A percentile compares a stretch with the other conserved stretches of the same genome.
phyloP scores from a whole-genome alignment of 1,140 invertebrate species.

The Apolygus lucorum region DNA sequence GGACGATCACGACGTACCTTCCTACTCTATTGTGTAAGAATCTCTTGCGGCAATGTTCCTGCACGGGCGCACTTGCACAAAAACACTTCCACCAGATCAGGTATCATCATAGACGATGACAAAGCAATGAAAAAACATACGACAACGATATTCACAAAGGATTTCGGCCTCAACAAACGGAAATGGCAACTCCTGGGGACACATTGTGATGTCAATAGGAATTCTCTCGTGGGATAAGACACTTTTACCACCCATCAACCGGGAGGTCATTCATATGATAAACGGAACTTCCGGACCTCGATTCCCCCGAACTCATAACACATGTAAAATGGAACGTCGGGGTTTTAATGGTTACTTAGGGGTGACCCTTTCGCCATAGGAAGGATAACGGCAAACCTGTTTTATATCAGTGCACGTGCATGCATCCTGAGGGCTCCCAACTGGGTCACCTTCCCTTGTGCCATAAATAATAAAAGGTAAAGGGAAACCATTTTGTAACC shows the following conservation, averaged over 20 bases:
- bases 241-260: not conserved
- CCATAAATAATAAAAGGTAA: not conserved
- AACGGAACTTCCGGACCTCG: not conserved
- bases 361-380: not conserved
- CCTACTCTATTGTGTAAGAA: too few relatives aligned
- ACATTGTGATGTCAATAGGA: too few relatives aligned
- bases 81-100: too few relatives aligned
- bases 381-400: not conserved
- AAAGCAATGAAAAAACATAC: not conserved
- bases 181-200: too few relatives aligned
- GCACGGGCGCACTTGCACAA: too few relatives aligned
- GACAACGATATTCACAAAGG: not conserved
- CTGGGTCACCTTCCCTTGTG: not conserved
- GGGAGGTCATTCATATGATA: not conserved
- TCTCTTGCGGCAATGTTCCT: too few relatives aligned
- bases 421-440: not conserved
- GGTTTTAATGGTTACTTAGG: not conserved
- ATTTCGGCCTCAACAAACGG: not conserved
- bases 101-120: too few relatives aligned
- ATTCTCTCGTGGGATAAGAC: not conserved
- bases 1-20: too few relatives aligned
- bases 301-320: too few relatives aligned
- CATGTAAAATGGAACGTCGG: not conserved
- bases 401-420: not conserved
- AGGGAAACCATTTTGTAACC: not conserved